Base-by-base conservation (phyloP, 2,888 invertebrate genomes). In the Papilio elwesi region DNA sequence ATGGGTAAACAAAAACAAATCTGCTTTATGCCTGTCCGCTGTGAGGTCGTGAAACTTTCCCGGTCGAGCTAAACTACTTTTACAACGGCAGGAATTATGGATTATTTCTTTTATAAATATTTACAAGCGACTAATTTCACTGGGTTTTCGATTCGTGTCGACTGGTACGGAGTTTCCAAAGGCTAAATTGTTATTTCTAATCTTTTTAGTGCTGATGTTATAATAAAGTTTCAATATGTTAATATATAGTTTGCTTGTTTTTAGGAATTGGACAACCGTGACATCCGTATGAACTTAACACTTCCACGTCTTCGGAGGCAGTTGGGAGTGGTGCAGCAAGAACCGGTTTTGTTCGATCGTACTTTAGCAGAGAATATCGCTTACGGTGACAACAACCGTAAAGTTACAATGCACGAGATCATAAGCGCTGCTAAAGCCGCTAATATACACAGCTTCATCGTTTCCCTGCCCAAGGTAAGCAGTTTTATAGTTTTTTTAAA, bases 291-390 rank as follows among this genome's bases (percentile, higher is more conserved):
- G 0, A 84, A 89, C 5, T 87, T 97, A 74, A 96, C 97, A 11
- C 85, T 97, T 38, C 92, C 95, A 0, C 95, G 95, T 74, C 88
- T 97, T 48, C 94, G 98, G 53, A 94, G 95, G 9, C 96, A 97
- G 83, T 91, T 98, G 74, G 97, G 97, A 0, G 95, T 98, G 52
- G 96, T 98, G 2, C 97, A 97, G 6, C 98, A 98, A 88, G 98
- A 98, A 81, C 98, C 97, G 0, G 95, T 97, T 12, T 94, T 98
- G 0, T 98, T 98, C 88, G 97, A 97, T 85, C 94, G 96, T 71
- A 96, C 96, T 43, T 96, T 98, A 68, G 95, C 95, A 0, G 97
- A 98, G 83, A 98, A 98, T 86, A 98, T 98, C 79, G 96, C 97
- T 0, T 98, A 98, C 84, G 98, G 98, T 6, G 97, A 97, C 85